Percentiles rank a stretch among this genome's conserved stretches.
Conservation (phyloP, 2,113 vertebrate genomes). For the Sardina pilchardus region DNA sequence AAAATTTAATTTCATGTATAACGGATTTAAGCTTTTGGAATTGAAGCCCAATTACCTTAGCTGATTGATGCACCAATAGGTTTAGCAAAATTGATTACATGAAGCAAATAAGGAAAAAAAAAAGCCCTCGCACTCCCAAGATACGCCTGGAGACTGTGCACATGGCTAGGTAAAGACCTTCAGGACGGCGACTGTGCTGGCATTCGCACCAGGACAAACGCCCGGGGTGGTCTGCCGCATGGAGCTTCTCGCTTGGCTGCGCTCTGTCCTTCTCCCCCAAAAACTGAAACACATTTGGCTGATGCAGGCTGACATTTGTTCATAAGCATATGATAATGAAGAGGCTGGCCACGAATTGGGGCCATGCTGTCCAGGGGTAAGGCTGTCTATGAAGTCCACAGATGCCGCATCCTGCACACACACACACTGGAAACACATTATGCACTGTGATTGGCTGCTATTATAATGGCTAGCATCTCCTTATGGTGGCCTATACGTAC, state of each 20-base stretch:
- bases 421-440: neutral
- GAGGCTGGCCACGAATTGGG: neutral
- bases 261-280: constrained; percentile 23
- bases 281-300: constrained; percentile 2
- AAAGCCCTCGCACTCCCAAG: neutral
- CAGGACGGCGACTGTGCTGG: constrained; percentile 21
- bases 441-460: neutral
- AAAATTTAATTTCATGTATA: constrained; percentile 61
- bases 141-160: constrained; percentile 51
- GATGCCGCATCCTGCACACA: constrained; percentile 8
- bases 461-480: neutral
- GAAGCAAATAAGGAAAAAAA: constrained; percentile 41
- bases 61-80: constrained; percentile 55
- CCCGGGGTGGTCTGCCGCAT: constrained; percentile 38
- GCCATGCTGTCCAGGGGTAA: neutral
- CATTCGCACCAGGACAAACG: constrained; percentile 32
- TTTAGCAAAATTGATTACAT: constrained; percentile 52
- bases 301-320: constrained; percentile 5
- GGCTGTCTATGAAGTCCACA: constrained; percentile 4
- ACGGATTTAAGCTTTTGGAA: constrained; percentile 58
- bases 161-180: constrained; percentile 43
- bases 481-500: neutral
- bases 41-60: constrained; percentile 60
- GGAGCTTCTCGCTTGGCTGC: constrained; percentile 40
- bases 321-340: constrained; percentile 18